A percentile compares a stretch with the other conserved stretches of the same genome.
These are phyloP conservation scores for Pachyseris speciosa DNA, from an alignment of 64 coral and sea anemone species.

Conservation along the genomic window DNA sequence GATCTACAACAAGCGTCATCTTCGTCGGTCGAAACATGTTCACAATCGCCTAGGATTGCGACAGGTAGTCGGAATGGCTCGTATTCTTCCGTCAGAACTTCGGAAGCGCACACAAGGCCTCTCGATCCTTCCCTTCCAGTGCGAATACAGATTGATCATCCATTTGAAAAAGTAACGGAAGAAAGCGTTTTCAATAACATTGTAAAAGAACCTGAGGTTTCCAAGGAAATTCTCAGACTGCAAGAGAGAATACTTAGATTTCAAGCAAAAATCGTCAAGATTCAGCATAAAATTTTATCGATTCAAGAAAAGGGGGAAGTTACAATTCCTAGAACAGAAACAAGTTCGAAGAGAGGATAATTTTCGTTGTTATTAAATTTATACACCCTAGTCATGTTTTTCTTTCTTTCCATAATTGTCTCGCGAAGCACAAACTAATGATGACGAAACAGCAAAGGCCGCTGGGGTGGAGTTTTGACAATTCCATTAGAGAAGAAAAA, in stretches of 20 bases:
- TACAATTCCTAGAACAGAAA: slow-evolving; percentile 10
- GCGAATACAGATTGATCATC: slow-evolving; percentile 84
- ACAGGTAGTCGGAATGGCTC: background rate
- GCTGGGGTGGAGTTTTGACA: too few species aligned
- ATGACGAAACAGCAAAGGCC: too few species aligned
- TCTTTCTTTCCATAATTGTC: too few species aligned
- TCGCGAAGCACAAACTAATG: too few species aligned
- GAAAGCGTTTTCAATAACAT: slow-evolving; percentile 35
- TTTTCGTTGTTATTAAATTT: background rate
- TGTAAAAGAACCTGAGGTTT: slow-evolving; percentile 61
- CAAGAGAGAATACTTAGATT: slow-evolving; percentile 98
- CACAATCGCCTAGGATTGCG: background rate
- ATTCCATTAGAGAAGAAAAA: too few species aligned
- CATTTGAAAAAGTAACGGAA: slow-evolving; percentile 67
- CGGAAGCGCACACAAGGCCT: slow-evolving; percentile 11
- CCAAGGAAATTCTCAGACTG: slow-evolving; percentile 90
- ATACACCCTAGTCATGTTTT: too few species aligned
- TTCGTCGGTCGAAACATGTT: background rate
- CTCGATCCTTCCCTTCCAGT: slow-evolving; percentile 30
- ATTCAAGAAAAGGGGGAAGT: slow-evolving; percentile 81
- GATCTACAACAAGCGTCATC: background rate
- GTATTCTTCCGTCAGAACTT: background rate
- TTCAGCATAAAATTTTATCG: slow-evolving; percentile 92
- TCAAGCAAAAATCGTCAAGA: slow-evolving; percentile 97
- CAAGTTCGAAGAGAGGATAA: slow-evolving; percentile 11